Percentiles rank a stretch among this genome's conserved stretches.
These are phyloP conservation scores for Vidua chalybeata DNA, from an alignment of 2,113 vertebrate species.

Conservation along the genomic window DNA sequence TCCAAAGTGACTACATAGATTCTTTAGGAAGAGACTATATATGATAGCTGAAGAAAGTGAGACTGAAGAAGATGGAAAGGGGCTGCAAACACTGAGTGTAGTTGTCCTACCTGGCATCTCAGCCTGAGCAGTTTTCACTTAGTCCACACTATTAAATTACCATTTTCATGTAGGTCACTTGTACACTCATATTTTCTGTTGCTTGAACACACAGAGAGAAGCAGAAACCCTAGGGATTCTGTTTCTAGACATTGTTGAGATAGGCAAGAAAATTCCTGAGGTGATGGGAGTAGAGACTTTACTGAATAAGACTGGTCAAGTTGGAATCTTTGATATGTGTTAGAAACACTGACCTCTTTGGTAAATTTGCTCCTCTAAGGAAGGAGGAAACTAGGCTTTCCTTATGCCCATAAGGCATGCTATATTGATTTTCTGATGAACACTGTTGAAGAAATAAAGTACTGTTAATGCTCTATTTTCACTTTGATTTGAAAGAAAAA, in stretches of 20 bases:
- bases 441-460: not conserved
- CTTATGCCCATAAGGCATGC: not conserved
- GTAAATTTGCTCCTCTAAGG: not conserved
- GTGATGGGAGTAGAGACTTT: not conserved
- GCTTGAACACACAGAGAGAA: accelerated
- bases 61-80: not conserved
- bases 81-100: not conserved
- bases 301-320: not conserved
- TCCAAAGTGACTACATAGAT: not conserved
- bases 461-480: not conserved
- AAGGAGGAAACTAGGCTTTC: not conserved
- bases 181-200: accelerated
- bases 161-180: not conserved
- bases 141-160: not conserved
- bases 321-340: not conserved
- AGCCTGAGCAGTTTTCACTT: not conserved
- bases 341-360: not conserved
- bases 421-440: not conserved
- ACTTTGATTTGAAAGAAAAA: not conserved
- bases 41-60: not conserved
- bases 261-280: not conserved
- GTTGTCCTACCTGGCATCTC: not conserved
- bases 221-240: not conserved
- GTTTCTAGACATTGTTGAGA: not conserved
- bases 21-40: not conserved